Conservation (phyloP, 1,140 invertebrate genomes). For the Penaeus vannamei region DNA sequence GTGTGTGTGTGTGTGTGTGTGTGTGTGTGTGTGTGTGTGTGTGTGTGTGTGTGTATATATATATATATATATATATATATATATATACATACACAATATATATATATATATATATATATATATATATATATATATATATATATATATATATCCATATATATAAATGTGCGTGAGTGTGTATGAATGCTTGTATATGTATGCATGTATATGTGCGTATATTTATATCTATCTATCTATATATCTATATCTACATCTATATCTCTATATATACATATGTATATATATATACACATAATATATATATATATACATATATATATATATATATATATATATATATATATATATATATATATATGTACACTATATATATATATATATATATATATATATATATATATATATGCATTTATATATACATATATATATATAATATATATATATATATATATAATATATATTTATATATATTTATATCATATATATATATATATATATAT, state of each 20-base stretch:
- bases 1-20: too few species aligned
- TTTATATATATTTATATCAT: conserved; percentile 18
- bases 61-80: too few species aligned
- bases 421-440: background rate
- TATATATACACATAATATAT: background rate
- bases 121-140: conserved; percentile 17
- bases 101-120: too few species aligned
- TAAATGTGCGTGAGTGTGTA: background rate
- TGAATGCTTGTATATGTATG: background rate
- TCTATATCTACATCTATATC: conserved; percentile 10
- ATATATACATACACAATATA: too few species aligned
- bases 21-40: too few species aligned
- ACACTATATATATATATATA: background rate
- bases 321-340: background rate
- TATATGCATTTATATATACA: background rate
- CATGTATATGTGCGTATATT: background rate
- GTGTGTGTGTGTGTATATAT: too few species aligned
- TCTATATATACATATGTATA: background rate
- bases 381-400: background rate
- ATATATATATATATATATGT: background rate
- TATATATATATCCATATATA: background rate
- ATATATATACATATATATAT: background rate
- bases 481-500: conserved; percentile 19
- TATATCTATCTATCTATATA: conserved; percentile 4
- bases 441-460: conserved; percentile 25